phyloP scores from a whole-genome alignment of 2,888 invertebrate genomes.

The Lingula anatina region DNA sequence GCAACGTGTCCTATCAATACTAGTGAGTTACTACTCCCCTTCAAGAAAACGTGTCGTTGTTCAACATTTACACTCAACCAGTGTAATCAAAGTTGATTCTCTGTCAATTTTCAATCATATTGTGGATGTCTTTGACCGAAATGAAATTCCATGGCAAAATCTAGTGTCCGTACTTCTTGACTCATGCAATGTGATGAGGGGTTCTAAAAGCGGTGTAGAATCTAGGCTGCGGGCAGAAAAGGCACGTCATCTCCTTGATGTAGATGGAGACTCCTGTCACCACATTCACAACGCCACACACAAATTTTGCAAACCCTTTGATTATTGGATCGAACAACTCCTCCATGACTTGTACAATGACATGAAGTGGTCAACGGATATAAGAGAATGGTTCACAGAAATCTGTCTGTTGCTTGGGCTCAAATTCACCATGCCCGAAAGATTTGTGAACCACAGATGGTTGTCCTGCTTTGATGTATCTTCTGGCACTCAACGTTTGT shows the following conservation, averaged over 20 bases:
- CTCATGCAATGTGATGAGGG: conserved; percentile 21
- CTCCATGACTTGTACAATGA: conserved; percentile 17
- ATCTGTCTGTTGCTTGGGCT: conserved; percentile 13
- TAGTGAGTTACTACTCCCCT: conserved; percentile 3
- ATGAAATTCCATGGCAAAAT: conserved; percentile 20
- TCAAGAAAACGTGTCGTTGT: background rate
- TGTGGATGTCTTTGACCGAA: conserved; percentile 7
- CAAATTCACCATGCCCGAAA: conserved; percentile 13
- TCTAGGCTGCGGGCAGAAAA: conserved; percentile 9
- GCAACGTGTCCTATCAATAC: conserved; percentile 11
- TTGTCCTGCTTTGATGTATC: conserved; percentile 17
- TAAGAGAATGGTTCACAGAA: conserved; percentile 10
- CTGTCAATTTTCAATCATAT: conserved; percentile 7
- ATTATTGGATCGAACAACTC: conserved; percentile 13
- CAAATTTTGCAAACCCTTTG: conserved; percentile 17
- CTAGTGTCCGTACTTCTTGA: conserved; percentile 20
- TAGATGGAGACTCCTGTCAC: conserved; percentile 24
- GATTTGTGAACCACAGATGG: conserved; percentile 16
- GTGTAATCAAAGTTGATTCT: conserved; percentile 8
- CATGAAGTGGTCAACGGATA: conserved; percentile 19
- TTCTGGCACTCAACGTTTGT: conserved; percentile 10
- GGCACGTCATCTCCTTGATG: conserved; percentile 20
- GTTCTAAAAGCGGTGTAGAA: conserved; percentile 19
- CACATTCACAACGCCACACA: conserved; percentile 24
- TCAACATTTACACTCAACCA: conserved; percentile 5